Evolutionary conservation across 2,797 vertebrate species (phyloP).

Genomic region (Tarsius wallacei): DNA sequence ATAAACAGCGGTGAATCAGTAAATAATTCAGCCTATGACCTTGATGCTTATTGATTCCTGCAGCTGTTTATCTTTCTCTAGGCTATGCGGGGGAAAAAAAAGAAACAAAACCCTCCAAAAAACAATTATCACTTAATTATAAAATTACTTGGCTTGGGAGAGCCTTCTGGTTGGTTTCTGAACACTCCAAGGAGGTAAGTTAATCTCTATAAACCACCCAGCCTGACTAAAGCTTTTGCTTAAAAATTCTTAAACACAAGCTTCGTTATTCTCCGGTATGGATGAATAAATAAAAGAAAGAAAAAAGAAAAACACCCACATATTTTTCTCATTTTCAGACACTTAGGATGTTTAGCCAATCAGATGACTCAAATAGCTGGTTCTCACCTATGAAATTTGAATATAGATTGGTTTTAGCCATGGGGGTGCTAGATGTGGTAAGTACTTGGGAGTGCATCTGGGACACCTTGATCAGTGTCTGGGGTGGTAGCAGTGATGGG

Average conservation of each 20-base stretch:
- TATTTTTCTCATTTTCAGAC: conserved; percentile 88
- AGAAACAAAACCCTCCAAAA: conserved; percentile 78
- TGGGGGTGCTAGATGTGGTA: neutral
- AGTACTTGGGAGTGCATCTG: neutral
- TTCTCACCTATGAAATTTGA: conserved; percentile 14
- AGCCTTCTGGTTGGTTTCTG: conserved; percentile 87
- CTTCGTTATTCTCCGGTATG: conserved; percentile 89
- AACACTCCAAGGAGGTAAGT: conserved; percentile 86
- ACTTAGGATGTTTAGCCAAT: conserved; percentile 86
- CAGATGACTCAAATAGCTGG: conserved; percentile 56
- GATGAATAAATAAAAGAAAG: conserved; percentile 55
- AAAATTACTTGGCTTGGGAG: conserved; percentile 91
- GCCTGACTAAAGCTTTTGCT: conserved; percentile 86
- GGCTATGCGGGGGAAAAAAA: conserved; percentile 84
- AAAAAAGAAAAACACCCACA: conserved; percentile 66
- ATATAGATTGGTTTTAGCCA: neutral
- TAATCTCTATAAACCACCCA: conserved; percentile 86
- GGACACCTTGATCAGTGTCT: rapidly evolving
- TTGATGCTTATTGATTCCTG: conserved; percentile 93
- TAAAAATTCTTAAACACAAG: conserved; percentile 90
- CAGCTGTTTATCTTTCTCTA: conserved; percentile 93
- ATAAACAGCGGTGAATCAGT: conserved; percentile 91
- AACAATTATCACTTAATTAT: conserved; percentile 94
- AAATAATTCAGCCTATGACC: conserved; percentile 93
- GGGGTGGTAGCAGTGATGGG: neutral